phyloP scores from a whole-genome alignment of 2,797 vertebrate species.

The Cuniculus paca region DNA sequence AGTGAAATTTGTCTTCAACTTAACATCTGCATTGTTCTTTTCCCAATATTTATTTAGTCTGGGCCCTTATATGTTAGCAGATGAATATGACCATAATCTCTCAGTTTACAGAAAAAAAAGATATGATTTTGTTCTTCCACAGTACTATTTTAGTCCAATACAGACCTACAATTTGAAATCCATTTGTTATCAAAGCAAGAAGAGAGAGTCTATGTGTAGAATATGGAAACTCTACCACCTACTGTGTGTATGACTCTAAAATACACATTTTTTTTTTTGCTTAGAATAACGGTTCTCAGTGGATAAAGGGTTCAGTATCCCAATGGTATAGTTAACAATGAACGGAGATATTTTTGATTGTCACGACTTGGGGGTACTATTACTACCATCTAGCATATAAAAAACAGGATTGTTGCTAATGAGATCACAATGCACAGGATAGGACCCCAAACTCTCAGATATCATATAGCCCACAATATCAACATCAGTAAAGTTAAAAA shows the following conservation, averaged over 20 bases:
- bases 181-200: background rate
- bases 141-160: background rate
- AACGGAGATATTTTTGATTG: background rate
- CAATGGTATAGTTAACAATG: background rate
- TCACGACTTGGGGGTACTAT: background rate
- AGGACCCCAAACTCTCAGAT: background rate
- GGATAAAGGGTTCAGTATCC: fast-evolving
- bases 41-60: background rate
- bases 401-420: background rate
- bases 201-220: fast-evolving
- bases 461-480: background rate
- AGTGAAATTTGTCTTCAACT: background rate
- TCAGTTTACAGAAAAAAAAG: background rate
- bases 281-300: background rate
- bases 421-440: background rate
- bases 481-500: background rate
- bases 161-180: background rate
- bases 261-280: background rate
- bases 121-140: background rate
- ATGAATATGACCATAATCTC: background rate
- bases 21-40: background rate
- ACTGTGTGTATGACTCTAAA: too few species aligned
- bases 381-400: background rate
- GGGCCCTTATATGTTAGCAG: background rate
- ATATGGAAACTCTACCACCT: background rate